Evolutionary conservation across 1,140 invertebrate genomes (phyloP).

Genomic region (Caenorhabditis brenneri): DNA sequence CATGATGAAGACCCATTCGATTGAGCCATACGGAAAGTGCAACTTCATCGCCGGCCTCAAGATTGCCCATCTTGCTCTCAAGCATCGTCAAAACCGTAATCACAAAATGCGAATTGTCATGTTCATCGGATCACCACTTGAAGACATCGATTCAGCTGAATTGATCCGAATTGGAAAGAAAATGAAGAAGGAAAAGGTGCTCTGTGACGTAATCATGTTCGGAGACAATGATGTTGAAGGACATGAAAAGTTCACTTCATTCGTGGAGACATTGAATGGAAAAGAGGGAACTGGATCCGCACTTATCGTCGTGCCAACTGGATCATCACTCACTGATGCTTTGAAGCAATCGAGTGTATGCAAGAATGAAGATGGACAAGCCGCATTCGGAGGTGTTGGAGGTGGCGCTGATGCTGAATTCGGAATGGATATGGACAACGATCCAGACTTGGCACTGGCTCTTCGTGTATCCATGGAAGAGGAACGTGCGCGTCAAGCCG

Average conservation of each 20-base stretch:
- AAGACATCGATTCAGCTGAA: constrained; percentile 86
- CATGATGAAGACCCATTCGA: constrained; percentile 90
- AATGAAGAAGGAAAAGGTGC: constrained; percentile 98
- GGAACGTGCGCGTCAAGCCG: constrained; percentile 83
- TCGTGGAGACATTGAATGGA: constrained; percentile 94
- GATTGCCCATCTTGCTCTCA: constrained; percentile 81
- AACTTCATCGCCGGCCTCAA: constrained; percentile 64
- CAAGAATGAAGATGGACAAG: constrained; percentile 58
- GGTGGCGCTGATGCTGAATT: constrained; percentile 91
- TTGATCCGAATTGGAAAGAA: constrained; percentile 93
- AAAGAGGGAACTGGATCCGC: constrained; percentile 77
- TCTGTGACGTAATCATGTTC: constrained; percentile 96
- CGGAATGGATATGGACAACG: constrained; percentile 97
- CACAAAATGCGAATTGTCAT: constrained; percentile 98
- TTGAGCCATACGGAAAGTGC: constrained; percentile 77
- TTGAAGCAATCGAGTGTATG: constrained; percentile 87
- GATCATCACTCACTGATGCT: constrained; percentile 90
- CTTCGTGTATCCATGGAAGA: constrained; percentile 81
- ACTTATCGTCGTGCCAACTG: constrained; percentile 91
- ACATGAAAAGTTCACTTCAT: constrained; percentile 83
- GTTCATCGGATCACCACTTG: constrained; percentile 95
- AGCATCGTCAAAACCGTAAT: constrained; percentile 98
- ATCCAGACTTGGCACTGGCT: constrained; percentile 57
- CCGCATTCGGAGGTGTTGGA: constrained; percentile 75
- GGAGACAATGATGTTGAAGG: constrained; percentile 82